Percentiles rank a stretch among this genome's conserved stretches.
These are phyloP conservation scores for Lasius platythorax DNA, from an alignment of 2,888 invertebrate species.

Conservation along the genomic window DNA sequence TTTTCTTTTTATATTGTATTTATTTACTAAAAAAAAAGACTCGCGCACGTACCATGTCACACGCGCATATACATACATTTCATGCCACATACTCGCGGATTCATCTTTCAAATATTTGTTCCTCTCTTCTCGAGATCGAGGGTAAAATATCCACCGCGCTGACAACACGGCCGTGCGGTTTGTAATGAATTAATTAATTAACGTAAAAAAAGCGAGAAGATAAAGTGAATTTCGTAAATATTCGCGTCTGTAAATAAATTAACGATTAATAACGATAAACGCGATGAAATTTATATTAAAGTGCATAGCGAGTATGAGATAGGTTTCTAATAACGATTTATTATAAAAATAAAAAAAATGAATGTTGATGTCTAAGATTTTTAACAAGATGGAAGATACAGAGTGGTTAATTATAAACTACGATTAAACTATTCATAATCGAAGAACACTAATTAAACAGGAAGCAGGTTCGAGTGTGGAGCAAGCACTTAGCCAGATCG, in stretches of 20 bases:
- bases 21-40: conserved; percentile 65
- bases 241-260: conserved; percentile 77
- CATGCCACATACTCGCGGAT: conserved; percentile 54
- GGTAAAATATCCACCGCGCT: conserved; percentile 66
- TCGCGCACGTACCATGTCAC: conserved; percentile 53
- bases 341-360: conserved; percentile 80
- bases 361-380: conserved; percentile 86
- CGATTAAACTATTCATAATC: conserved; percentile 81
- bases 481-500: conserved; percentile 80
- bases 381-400: conserved; percentile 78
- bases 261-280: conserved; percentile 73
- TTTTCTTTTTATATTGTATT: conserved; percentile 69
- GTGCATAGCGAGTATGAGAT: conserved; percentile 84
- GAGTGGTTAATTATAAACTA: conserved; percentile 81
- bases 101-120: conserved; percentile 60
- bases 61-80: conserved; percentile 48
- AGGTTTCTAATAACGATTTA: conserved; percentile 85
- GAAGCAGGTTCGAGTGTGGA: conserved; percentile 73
- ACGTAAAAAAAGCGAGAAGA: conserved; percentile 58
- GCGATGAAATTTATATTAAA: conserved; percentile 81
- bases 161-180: conserved; percentile 62
- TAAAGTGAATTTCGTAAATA: conserved; percentile 65
- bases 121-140: conserved; percentile 72
- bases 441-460: conserved; percentile 76
- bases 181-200: conserved; percentile 51